Evolutionary conservation across 2,113 vertebrate species (phyloP), one percentile per base, ranked within the genome.

Genomic region (Gobio gobio): DNA sequence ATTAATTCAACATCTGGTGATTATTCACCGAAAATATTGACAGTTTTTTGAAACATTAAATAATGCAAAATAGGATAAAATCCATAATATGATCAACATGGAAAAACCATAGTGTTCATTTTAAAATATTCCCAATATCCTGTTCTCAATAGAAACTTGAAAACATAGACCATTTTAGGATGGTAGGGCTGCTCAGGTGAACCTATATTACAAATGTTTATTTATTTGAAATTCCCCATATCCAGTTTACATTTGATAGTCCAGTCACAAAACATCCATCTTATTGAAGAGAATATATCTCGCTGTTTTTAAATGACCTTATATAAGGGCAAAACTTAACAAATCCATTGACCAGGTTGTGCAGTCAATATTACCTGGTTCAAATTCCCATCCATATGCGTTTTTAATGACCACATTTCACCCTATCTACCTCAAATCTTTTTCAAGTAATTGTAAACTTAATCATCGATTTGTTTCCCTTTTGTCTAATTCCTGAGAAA

Each of bases 371-470:
- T 51, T 81, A 51, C 24, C 10, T 33, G 1, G 54, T 43, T 78
- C 51, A 78, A 43, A 40, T 78, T 24, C 20, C 5, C 22, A 63
- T 63, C 7, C 43, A 29, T 20, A 63, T 22, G 33, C 36, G 76
- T 78, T 78, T 78, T 22, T 14, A 40, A 12, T 33, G 4, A 36
- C 79, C 45, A 36, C n/a, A 47, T 68, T 76, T 74, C 40, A 64
- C 36, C 22, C 29, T 63, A 56, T 80, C 81, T 86, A 88, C 87
- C 87, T 84, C 87, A 78, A 51, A 83, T 84, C 45, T 84, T 43
- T 66, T 63, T 85, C 56, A 61, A 86, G 49, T 47, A 47, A 68
- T 77, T 77, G 26, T 78, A 63, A 16, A 78, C 40, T 77, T 61
- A 16, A 68, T 43, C 8, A n/a, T 81, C 68, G 36, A 47, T 33